phyloP scores from a whole-genome alignment of 2,888 invertebrate genomes.

The Netelia virgata region DNA sequence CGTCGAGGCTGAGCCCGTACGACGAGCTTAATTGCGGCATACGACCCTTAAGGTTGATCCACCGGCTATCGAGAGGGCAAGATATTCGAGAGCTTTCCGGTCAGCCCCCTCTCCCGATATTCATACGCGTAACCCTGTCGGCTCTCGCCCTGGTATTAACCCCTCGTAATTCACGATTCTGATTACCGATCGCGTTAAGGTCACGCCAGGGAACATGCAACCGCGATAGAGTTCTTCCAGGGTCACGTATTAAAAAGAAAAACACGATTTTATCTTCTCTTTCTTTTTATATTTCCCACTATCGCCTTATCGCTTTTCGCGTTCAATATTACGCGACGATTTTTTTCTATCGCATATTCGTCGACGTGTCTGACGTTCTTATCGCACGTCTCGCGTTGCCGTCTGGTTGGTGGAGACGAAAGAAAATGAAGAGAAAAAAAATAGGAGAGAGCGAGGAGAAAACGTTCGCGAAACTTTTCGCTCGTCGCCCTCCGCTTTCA shows the following conservation, averaged over 20 bases:
- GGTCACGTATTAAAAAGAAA: too few species aligned
- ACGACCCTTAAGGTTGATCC: not conserved
- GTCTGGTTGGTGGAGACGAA: not conserved
- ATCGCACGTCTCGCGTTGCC: not conserved
- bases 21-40: conserved; percentile 47
- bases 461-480: conserved; percentile 26
- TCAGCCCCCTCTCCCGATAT: not conserved
- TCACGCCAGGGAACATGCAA: not conserved
- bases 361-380: too few species aligned
- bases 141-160: not conserved
- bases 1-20: conserved; percentile 16
- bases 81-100: conserved; percentile 4
- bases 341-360: too few species aligned
- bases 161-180: not conserved
- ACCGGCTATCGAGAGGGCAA: not conserved
- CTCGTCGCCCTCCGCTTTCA: not conserved
- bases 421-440: not conserved
- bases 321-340: too few species aligned
- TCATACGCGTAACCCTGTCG: not conserved
- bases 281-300: too few species aligned
- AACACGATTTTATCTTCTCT: too few species aligned
- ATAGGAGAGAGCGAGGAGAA: not conserved
- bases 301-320: too few species aligned
- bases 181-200: not conserved
- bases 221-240: too few species aligned